Evolutionary conservation across 2,113 vertebrate genomes (phyloP).

Genomic region (Pheucticus melanocephalus): DNA sequence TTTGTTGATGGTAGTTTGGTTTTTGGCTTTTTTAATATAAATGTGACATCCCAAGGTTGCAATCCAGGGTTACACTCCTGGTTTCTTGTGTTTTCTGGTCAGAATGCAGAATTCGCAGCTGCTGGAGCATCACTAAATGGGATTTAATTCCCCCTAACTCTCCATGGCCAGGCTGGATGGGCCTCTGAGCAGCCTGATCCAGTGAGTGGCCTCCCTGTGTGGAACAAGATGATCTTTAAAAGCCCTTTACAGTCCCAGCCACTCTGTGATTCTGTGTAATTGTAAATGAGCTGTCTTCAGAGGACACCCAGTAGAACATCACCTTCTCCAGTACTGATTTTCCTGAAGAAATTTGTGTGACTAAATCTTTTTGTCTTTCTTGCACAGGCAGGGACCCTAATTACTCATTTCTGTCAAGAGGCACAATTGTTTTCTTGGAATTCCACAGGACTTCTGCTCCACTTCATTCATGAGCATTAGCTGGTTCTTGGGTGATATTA

Average conservation of each 20-base stretch:
- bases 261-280: not conserved
- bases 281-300: not conserved
- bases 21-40: not conserved
- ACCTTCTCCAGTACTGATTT: accelerated
- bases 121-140: not conserved
- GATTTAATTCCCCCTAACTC: not conserved
- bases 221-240: not conserved
- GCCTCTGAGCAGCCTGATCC: not conserved
- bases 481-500: accelerated
- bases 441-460: not conserved
- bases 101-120: not conserved
- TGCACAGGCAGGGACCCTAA: too few relatives aligned
- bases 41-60: not conserved
- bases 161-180: not conserved
- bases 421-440: not conserved
- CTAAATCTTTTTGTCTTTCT: not conserved
- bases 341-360: not conserved
- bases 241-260: not conserved
- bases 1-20: not conserved
- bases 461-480: accelerated
- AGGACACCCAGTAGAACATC: not conserved
- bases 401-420: not conserved
- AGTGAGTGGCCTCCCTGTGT: not conserved
- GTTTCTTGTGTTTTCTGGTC: not conserved
- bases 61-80: not conserved